Percentiles rank a stretch among this genome's conserved stretches.
phyloP scores from a whole-genome alignment of 2,113 vertebrate genomes.

The Oncorhynchus keta region DNA sequence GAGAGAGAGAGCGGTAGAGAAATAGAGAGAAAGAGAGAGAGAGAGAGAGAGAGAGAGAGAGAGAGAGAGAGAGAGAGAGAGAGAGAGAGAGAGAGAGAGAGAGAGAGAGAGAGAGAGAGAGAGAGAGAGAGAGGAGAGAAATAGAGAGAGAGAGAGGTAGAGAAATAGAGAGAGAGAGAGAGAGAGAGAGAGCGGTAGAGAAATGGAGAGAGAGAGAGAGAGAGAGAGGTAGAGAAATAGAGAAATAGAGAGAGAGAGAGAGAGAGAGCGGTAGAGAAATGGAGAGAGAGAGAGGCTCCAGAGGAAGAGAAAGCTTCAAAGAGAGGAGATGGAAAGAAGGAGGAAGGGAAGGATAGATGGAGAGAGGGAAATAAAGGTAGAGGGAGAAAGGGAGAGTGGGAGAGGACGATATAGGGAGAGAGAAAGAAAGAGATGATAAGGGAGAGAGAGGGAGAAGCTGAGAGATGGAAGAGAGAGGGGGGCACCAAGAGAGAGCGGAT shows the following conservation, averaged over 20 bases:
- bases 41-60: neutral
- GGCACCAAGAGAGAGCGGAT: constrained; percentile 17
- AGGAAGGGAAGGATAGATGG: neutral
- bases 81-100: neutral
- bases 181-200: no score
- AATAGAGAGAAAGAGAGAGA: neutral
- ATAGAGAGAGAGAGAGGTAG: accelerated
- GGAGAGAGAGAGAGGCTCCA: neutral
- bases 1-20: neutral
- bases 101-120: neutral
- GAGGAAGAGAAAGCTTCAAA: neutral
- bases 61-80: neutral
- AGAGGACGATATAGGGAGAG: neutral
- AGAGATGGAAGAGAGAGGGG: neutral
- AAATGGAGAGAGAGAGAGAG: no score
- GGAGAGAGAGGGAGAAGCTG: neutral
- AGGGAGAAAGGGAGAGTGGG: neutral
- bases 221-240: neutral
- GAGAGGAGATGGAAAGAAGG: neutral
- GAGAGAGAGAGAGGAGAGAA: no score
- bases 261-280: neutral
- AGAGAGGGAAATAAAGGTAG: neutral
- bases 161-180: no score
- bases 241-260: neutral
- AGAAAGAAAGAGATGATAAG: neutral